Base-by-base conservation (phyloP, 1,140 invertebrate species). In the Idris sp. region DNA sequence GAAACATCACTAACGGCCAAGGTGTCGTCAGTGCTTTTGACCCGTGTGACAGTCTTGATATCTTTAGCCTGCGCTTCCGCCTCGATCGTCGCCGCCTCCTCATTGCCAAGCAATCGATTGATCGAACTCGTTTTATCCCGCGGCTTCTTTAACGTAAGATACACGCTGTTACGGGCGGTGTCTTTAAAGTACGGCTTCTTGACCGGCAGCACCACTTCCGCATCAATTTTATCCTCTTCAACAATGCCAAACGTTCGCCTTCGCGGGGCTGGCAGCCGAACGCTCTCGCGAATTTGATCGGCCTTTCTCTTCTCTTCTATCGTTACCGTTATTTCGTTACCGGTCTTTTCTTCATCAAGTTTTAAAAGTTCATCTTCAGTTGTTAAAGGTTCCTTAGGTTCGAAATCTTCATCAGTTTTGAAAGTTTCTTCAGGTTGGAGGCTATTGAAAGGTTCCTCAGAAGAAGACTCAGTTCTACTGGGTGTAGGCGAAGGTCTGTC, bases 141-240 rank as follows among this genome's bases (percentile, higher is more conserved):
- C 3, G 79, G 74, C 11, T 79, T 77, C 19, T 76, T 86, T 35
- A 87, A 33, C n/a, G 85, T 86, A 4, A 86, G 72, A 31, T 86
- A 72, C 1, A 81, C 85, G 31, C 85, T 88, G 44, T 86, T 85
- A 10, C 85, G 77, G 6, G 83, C 68, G 0, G 79, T 58, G 28
- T 88, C 86, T 30, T 77, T 84, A 2, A 86, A 26, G 30, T 88
- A 86, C 0, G 74, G 56, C 22, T 80, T 83, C 28, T 74, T 82
- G 5, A 83, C 79, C 4, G 85, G 78, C 4, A 87, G 13, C 0
- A 86, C 74, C 1, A 86, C 48, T 16, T 83, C 67, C 26, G 74
- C 65, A 10, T 77, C 77, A 8, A 75, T 11, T 14, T 31, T 11
- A 3, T 64, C 68, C 2, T 41, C 13, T 0, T 30, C 38, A 14